A percentile compares a stretch with the other conserved stretches of the same genome.
Evolutionary conservation across 2,113 vertebrate genomes (phyloP).

Genomic region (Chloebia gouldiae): DNA sequence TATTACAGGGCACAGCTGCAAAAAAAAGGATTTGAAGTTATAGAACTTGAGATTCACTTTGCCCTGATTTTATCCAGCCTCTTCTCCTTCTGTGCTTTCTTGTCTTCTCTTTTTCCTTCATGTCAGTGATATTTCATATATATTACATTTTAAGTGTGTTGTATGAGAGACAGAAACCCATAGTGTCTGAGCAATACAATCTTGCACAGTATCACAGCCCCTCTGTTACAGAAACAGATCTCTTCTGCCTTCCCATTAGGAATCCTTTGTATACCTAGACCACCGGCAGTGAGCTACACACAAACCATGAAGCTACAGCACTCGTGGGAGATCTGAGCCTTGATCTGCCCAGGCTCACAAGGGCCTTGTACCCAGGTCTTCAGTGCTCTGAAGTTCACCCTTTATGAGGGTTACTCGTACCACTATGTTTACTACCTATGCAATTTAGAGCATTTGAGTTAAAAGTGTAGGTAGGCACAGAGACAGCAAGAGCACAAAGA

Average conservation of each 20-base stretch:
- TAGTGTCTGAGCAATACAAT: neutral
- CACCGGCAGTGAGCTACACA: neutral
- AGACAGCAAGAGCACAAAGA: neutral
- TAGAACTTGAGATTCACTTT: neutral
- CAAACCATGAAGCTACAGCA: neutral
- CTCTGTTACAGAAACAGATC: neutral
- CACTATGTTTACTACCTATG: neutral
- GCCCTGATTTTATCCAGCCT: neutral
- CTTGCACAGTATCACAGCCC: neutral
- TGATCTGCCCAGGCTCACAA: neutral
- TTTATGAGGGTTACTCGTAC: neutral
- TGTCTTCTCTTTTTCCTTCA: neutral
- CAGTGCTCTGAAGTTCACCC: neutral
- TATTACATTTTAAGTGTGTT: neutral
- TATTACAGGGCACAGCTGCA: conserved; percentile 4
- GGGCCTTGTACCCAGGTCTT: neutral
- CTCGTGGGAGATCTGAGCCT: neutral
- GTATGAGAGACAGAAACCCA: neutral
- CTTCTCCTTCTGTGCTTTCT: neutral
- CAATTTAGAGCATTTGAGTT: neutral
- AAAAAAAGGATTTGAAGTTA: neutral
- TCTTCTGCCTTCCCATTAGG: neutral
- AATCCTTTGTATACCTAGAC: neutral
- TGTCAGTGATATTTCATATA: neutral
- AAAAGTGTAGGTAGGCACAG: neutral